Base-by-base conservation (phyloP, 1,140 invertebrate species). In the Luehdorfia chinensis region DNA sequence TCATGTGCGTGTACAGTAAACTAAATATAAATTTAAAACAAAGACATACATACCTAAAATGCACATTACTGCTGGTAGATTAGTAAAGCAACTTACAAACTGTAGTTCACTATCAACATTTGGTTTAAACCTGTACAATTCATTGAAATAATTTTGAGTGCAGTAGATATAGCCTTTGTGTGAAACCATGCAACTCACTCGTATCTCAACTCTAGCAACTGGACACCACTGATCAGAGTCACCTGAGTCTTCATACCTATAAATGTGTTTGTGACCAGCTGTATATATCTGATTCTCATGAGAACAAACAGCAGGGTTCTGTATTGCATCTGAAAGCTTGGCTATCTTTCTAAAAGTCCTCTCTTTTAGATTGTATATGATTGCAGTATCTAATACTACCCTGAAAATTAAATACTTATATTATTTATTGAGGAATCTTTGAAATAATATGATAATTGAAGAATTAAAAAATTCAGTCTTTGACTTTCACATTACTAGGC, bases 161-260 rank as follows among this genome's bases (percentile, higher is more conserved):
- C 73, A 76, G 41, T 80, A 81, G 28, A 81, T 77, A 43, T 75
- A 75, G 2, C 66, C 65, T 45, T 69, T 77, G 39, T 58, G 74
- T 11, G 77, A 73, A 0, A 63, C 39, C 55, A 84, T 66, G 31
- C 55, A 68, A 31, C 50, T 73, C 14, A 62, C 55, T 37, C 70
- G 64, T 12, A 80, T 70, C n/a, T 75, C 63, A 30, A 69, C 67
- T 1, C 47, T 27, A 1, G 69, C 43, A 11, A 75, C 50, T n/a
- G 34, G 51, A 5, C 27, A 31, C 77, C 77, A 83, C 5, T 41
- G 23, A 30, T 81, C 69, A 11, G 21, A 39, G 0, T 53, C 46
- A 3, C 39, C 67, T 1, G n/a, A n/a, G 3, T 72, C 67, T 36
- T 71, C 66, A 49, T 75, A 75, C 23, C 51, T 37, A 33, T 76